Evolutionary conservation across 2,888 invertebrate species (phyloP).

Genomic region (Pimpla rufipes): DNA sequence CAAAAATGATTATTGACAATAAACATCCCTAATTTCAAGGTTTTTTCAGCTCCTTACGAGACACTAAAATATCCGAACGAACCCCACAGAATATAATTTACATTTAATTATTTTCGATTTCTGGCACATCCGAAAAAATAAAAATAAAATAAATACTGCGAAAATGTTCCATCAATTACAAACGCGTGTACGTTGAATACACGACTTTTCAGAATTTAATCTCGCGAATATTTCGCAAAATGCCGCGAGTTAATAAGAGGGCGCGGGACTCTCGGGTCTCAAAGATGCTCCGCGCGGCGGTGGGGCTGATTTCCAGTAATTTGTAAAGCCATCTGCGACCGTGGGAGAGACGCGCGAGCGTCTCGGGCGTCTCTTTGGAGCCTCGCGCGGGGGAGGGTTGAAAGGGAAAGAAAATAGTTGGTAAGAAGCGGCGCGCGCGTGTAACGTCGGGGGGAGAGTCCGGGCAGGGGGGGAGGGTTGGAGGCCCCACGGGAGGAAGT

Average conservation of each 20-base stretch:
- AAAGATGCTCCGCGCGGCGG: conserved; percentile 7
- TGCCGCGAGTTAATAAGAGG: conserved; percentile 33
- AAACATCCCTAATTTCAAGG: neutral
- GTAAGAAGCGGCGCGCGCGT: conserved; percentile 34
- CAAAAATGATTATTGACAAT: neutral
- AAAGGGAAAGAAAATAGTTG: conserved; percentile 48
- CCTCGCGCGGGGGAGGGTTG: neutral
- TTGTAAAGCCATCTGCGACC: conserved; percentile 65
- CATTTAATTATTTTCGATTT: conserved; percentile 8
- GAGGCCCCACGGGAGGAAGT: conserved; percentile 7
- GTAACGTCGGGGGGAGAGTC: conserved; percentile 42
- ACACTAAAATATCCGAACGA: too few species aligned
- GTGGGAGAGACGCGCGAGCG: conserved; percentile 39
- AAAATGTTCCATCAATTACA: too few species aligned
- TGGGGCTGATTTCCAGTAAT: conserved; percentile 58
- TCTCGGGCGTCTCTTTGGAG: conserved; percentile 16
- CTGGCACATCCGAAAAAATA: too few species aligned
- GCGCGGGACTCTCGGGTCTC: neutral
- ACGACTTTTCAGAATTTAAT: neutral
- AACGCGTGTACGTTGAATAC: neutral
- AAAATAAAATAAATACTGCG: too few species aligned
- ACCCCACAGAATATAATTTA: too few species aligned
- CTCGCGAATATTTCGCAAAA: conserved; percentile 30
- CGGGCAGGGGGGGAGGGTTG: neutral
- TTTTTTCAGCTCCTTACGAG: neutral